Base-by-base conservation (phyloP, 2,113 vertebrate species). In the Polyodon spathula region DNA sequence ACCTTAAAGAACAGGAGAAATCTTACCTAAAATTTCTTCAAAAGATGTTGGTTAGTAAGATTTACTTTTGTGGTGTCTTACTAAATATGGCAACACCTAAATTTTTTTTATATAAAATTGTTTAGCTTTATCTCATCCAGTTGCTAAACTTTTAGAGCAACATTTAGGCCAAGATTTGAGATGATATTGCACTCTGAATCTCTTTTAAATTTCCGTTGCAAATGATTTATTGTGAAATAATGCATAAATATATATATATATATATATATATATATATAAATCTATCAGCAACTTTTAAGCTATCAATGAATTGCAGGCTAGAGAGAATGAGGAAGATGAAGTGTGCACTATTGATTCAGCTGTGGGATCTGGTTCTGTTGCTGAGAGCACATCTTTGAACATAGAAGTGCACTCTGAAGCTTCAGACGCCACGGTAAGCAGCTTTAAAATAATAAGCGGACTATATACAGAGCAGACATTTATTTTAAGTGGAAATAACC, bases 1-100 rank as follows among this genome's bases (percentile, higher is more conserved):
- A 97, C 75, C 90, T 99, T 79, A 97, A 93, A 81, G 91, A 95
- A 75, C 92, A 99, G 78, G 96, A 99, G 84, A 93, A 91, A 74
- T 92, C 92, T 60, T 98, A 95, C 73, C 82, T 97, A 81, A 93
- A 88, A 69, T 95, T 94, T 83, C 86, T 98, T 68, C 93, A 97
- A 83, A 96, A 95, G 81, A 92, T 96, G 79, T 89, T 99, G 86
- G 95, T 97, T 75, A 92, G 93, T 92, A 80, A 43, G n/a, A 59
- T 37, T 51, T 69, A 17, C n/a, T 61, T 53, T 56, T 57, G 38
- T 58, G 8, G 27, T 54, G 37, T 57, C 15, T 56, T 50, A n/a
- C 27, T 14, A n/a, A 37, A 48, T n/a, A n/a, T n/a, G 16, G 27
- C 3, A 3, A 27, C 27, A 27, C 27, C 27, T 27, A 3, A 2